Base-by-base conservation (phyloP, 2,113 vertebrate genomes). In the Bungarus multicinctus region DNA sequence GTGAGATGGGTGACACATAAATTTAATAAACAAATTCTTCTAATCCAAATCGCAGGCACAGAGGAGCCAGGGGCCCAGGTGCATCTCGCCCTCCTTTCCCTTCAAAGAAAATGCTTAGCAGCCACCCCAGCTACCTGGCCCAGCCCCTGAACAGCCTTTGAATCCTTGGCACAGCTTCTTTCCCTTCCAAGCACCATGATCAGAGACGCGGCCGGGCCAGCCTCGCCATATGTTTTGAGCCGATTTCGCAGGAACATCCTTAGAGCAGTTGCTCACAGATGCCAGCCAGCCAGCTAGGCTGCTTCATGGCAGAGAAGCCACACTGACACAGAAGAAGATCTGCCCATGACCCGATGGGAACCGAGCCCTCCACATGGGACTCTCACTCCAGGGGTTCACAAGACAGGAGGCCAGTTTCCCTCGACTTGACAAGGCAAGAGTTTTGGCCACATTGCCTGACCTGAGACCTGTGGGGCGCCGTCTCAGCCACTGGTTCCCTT, bases 301-400 rank as follows among this genome's bases (percentile, higher is more conserved):
- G 16, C 69, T 39, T 74, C n/a, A 3, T 3, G n/a, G 5, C 5
- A 34, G 64, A 34, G 69, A 7, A 34, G 69, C 69, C 69, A 20
- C 1, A 16, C 2, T 2, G 18, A 20, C 69, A 20, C n/a, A 18
- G 16, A 20, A 34, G 64, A 34, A 7, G 16, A 20, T 8, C 16
- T 39, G 69, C 69, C n/a, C 69, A 39, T 6, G 0, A 7, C n/a
- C 6, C 6, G 69, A 39, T 4, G 14, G 69, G n/a, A 34, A 6
- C 0, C 2, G 2, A 74, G n/a, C n/a, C 58, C 64, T 34, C n/a
- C 14, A 1, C n/a, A 0, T 0, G n/a, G 0, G 30, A n/a, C 12
- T 18, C 5, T 34, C 12, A n/a, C 64, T 74, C 64, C 64, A 69
- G 64, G 64, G 16, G 2, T 39, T 6, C n/a, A 20, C 69, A 3